These are phyloP conservation scores for Aphaenogaster floridana DNA, from an alignment of 1,140 invertebrate species.

Conservation along the genomic window DNA sequence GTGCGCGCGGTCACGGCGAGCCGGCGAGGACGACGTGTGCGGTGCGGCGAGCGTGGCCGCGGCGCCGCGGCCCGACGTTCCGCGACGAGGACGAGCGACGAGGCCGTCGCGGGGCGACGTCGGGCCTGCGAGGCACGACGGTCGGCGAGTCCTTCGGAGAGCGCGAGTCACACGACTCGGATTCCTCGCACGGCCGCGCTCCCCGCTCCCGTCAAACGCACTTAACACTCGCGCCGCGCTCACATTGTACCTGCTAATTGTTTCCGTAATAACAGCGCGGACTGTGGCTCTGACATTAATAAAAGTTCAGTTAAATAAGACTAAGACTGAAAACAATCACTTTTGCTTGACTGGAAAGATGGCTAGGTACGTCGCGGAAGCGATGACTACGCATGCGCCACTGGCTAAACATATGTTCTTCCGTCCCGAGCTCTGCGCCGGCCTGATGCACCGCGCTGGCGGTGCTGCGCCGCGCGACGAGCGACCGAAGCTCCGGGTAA, in stretches of 20 bases:
- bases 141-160: slow-evolving; percentile 77
- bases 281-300: slow-evolving; percentile 98
- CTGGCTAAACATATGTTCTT: slow-evolving; percentile 86
- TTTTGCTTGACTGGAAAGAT: slow-evolving; percentile 86
- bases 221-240: slow-evolving; percentile 69
- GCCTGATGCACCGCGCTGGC: slow-evolving; percentile 47
- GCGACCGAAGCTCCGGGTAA: not conserved
- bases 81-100: slow-evolving; percentile 42
- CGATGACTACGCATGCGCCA: slow-evolving; percentile 83
- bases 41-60: not conserved
- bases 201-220: slow-evolving; percentile 46
- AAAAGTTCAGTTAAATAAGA: slow-evolving; percentile 87
- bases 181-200: slow-evolving; percentile 70
- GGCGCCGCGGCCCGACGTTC: slow-evolving; percentile 1
- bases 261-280: slow-evolving; percentile 97
- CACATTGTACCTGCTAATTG: slow-evolving; percentile 94
- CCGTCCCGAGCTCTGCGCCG: slow-evolving; percentile 80
- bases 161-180: slow-evolving; percentile 77
- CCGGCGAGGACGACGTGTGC: slow-evolving; percentile 51
- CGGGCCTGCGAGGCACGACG: slow-evolving; percentile 66
- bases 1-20: slow-evolving; percentile 66
- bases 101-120: slow-evolving; percentile 51
- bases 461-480: not conserved
- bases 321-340: slow-evolving; percentile 86
- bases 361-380: slow-evolving; percentile 85